Evolutionary conservation across 2,888 invertebrate genomes (phyloP).

Genomic region (Ophion slaviceki): DNA sequence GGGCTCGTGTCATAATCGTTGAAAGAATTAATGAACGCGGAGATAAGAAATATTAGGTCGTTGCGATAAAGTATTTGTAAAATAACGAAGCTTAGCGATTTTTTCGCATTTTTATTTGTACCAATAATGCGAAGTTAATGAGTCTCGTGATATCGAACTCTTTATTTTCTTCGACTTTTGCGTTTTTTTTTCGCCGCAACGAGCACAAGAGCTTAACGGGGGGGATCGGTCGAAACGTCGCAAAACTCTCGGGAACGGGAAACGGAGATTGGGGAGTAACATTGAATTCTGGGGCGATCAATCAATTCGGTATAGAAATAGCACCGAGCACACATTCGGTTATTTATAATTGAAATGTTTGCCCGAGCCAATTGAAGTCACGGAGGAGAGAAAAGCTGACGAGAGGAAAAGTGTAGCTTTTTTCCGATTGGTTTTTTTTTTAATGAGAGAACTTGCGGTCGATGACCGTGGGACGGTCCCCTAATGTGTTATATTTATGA

Average conservation of each 20-base stretch:
- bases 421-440: not conserved
- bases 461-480: slow-evolving; percentile 12
- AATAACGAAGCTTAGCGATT: not conserved
- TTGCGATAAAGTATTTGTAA: not conserved
- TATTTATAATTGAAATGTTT: slow-evolving; percentile 4
- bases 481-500: not conserved
- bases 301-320: not conserved
- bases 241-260: not conserved
- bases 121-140: slow-evolving; percentile 1
- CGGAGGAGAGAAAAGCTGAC: not conserved
- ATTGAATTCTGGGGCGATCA: not conserved
- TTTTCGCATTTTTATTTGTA: not conserved
- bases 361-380: not conserved
- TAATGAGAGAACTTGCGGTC: not conserved
- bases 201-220: no score
- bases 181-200: not conserved
- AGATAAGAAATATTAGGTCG: not conserved
- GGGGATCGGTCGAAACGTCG: not conserved
- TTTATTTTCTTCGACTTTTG: no score
- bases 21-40: not conserved
- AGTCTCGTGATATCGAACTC: not conserved
- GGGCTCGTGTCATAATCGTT: not conserved
- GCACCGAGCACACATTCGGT: not conserved
- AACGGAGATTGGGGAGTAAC: not conserved
- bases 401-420: not conserved